Evolutionary conservation across 2,113 vertebrate species (phyloP).

Genomic region (Chelonoidis abingdonii): DNA sequence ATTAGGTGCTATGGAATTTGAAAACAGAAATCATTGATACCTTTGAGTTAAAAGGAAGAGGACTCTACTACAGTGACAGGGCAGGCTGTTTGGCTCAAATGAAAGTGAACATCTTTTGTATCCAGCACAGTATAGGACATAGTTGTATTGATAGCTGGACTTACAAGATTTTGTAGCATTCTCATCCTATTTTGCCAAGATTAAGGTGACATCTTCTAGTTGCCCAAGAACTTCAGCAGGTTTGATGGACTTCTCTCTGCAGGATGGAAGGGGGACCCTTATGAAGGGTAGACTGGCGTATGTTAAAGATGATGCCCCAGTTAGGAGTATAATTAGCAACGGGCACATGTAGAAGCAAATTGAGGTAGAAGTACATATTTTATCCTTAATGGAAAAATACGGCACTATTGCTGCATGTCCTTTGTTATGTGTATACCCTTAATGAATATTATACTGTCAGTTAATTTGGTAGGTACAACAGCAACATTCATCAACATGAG

Average conservation of each 20-base stretch:
- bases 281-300: background rate
- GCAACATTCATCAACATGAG: background rate
- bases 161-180: background rate
- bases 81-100: background rate
- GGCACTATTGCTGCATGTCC: background rate
- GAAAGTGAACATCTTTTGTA: background rate
- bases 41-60: background rate
- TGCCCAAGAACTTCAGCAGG: background rate
- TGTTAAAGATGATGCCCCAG: background rate
- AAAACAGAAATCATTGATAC: background rate
- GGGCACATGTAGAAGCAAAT: background rate
- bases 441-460: background rate
- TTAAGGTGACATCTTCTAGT: background rate
- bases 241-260: background rate
- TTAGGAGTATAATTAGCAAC: background rate
- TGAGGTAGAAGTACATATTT: background rate
- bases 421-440: background rate
- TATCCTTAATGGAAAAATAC: background rate
- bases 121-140: fast-evolving
- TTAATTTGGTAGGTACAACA: background rate
- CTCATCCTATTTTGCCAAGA: background rate
- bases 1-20: background rate
- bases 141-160: background rate
- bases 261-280: background rate
- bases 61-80: background rate